Evolutionary conservation across 2,797 vertebrate genomes (phyloP), one percentile per base, ranked within the genome.

Genomic region (Eleutherodactylus coqui): DNA sequence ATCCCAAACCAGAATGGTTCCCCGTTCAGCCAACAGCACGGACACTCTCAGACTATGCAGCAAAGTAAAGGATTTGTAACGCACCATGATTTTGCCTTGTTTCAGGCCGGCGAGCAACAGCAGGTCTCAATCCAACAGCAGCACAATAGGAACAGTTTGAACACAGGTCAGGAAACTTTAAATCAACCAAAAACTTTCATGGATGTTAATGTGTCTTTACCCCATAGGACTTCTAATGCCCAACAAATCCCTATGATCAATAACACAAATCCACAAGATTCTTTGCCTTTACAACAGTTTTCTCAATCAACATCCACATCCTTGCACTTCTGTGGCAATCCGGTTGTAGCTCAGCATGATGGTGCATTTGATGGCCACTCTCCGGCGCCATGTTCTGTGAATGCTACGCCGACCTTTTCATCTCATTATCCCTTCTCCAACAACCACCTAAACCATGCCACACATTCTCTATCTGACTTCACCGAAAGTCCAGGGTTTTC

Each of bases 51-150:
- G 89, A 90, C 95, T 92, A 93, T 98, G 92, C 94, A 96, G 90
- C 96, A 95, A 90, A 92, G 90, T 86, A 96, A 96, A 93, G 93
- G 90, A 89, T 96, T 95, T 92, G 95, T 95, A 91, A 92, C 94
- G 87, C 97, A 96, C 92, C 95, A 95, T 91, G 93, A 93, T 89
- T 99, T 97, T 94, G 90, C 96, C 90, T 98, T 97, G 93, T 98
- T 97, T 92, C 96, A 95, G 91, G 94, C 93, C 89, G 94, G 90
- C 80, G 95, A 95, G 70, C 95, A 94, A 90, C 95, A 94, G 88
- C 95, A 95, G 91, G 89, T 94, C 93, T 90, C 93, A 7, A 91
- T 95, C 60, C 90, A 85, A 77, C 92, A 93, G 0, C 93, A 92
- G 21, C 93, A 93, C 79, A 94, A 90, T 90, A 93, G 93, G 87